Conservation (phyloP, 2,888 invertebrate genomes). For the Endotricha flammealis region DNA sequence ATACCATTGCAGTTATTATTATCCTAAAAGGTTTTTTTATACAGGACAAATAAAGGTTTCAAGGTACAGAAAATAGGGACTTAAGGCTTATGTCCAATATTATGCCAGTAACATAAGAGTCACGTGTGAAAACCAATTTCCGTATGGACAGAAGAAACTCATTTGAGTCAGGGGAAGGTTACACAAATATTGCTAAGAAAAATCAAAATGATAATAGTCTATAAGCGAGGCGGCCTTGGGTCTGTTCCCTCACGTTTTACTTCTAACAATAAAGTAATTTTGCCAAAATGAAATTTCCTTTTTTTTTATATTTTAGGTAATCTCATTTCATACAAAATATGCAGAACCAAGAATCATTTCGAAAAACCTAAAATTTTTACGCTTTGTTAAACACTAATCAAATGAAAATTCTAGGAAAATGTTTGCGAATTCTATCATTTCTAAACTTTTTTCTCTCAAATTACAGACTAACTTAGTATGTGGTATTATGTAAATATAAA, state of each 20-base stretch:
- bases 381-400: neutral
- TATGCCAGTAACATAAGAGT: slow-evolving; percentile 23
- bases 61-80: slow-evolving; percentile 1
- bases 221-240: neutral
- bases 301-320: neutral
- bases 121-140: slow-evolving; percentile 31
- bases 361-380: too few relatives aligned
- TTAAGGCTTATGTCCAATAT: slow-evolving; percentile 7
- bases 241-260: neutral
- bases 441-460: too few relatives aligned
- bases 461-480: too few relatives aligned
- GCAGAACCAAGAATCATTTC: neutral
- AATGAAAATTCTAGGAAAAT: too few relatives aligned
- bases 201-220: slow-evolving; percentile 5
- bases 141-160: slow-evolving; percentile 12
- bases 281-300: neutral
- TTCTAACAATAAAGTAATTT: neutral
- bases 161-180: slow-evolving; percentile 13
- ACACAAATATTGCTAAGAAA: slow-evolving; percentile 7
- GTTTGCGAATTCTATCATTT: too few relatives aligned
- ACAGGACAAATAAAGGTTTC: too few relatives aligned
- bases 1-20: too few relatives aligned
- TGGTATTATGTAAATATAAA: too few relatives aligned
- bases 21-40: too few relatives aligned
- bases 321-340: neutral